Evolutionary conservation across 2,888 invertebrate species (phyloP).

Genomic region (Apodemia mormo): DNA sequence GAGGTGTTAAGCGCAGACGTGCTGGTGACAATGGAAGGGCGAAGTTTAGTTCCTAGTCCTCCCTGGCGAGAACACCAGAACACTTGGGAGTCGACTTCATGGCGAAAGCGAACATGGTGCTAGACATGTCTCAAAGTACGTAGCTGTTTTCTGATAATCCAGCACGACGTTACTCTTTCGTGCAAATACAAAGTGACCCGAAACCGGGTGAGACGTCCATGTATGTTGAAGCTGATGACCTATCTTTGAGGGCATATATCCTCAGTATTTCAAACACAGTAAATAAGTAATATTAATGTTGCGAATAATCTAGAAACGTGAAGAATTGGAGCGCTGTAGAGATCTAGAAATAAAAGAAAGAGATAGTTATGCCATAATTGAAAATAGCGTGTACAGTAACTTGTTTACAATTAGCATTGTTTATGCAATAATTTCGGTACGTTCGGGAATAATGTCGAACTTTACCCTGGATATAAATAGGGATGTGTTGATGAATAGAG

Average conservation of each 20-base stretch:
- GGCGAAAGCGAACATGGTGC: neutral
- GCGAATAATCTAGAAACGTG: no score
- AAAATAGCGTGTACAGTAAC: no score
- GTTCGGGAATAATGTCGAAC: no score
- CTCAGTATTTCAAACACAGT: no score
- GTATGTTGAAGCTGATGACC: neutral
- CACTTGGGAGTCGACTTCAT: constrained; percentile 24
- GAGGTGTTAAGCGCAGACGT: constrained; percentile 10
- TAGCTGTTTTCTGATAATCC: neutral
- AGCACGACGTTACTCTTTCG: neutral
- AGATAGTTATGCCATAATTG: no score
- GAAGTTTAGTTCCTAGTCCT: constrained; percentile 21
- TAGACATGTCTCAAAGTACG: neutral
- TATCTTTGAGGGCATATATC: neutral
- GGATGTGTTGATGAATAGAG: no score
- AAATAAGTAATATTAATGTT: no score
- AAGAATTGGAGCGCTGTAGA: no score
- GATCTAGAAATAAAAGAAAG: no score
- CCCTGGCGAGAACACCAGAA: constrained; percentile 24
- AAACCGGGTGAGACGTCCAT: neutral
- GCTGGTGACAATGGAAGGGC: constrained; percentile 7
- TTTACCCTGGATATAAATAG: no score
- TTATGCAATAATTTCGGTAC: no score
- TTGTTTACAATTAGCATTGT: no score
- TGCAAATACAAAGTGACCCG: neutral